Base-by-base conservation (phyloP, 2,113 vertebrate species). In the Sciurus niger region DNA sequence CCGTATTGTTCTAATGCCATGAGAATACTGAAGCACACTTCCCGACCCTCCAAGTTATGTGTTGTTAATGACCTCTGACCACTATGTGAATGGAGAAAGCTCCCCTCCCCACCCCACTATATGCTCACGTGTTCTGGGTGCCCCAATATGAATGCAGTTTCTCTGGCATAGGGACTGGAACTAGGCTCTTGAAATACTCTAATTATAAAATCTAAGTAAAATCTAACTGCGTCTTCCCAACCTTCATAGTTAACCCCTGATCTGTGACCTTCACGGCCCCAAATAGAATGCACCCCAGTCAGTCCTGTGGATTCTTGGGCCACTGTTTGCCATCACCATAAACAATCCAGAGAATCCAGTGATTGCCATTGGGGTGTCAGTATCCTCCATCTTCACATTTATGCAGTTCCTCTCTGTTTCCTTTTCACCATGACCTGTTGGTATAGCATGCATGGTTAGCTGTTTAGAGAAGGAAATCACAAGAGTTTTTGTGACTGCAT, bases 381-480 rank as follows among this genome's bases (percentile, higher is more conserved):
- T 58, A 32, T 63, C 51, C n/a, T 74, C 17, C 14, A 30, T 60
- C 34, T 86, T 95, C 37, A 65, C 8, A 51, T 65, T 48, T 85
- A n/a, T 51, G 9, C 4, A 20, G 34, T 17, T 28, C 63, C 8
- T 68, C 13, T 89, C 46, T 60, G n/a, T 37, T 68, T n/a, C 72
- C 20, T 86, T 10, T 88, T 22, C 13, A 43, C 11, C 43, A 20
- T 4, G 24, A 80, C 63, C 32, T 78, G 87, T 79, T 89, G 89
- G 8, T 84, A 63, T 2, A 55, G 48, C 28, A 5, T 67, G 16
- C 25, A 87, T 87, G n/a, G 22, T 73, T 83, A 53, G 16, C 55
- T 93, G 34, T 48, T 84, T 89, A 79, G 34, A 93, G 25, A n/a
- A 93, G 60, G 67, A 93, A 96, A 48, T 90, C 24, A 28, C 20